These are phyloP conservation scores for Cordilura impudica DNA, from an alignment of 2,888 invertebrate genomes.

Conservation along the genomic window DNA sequence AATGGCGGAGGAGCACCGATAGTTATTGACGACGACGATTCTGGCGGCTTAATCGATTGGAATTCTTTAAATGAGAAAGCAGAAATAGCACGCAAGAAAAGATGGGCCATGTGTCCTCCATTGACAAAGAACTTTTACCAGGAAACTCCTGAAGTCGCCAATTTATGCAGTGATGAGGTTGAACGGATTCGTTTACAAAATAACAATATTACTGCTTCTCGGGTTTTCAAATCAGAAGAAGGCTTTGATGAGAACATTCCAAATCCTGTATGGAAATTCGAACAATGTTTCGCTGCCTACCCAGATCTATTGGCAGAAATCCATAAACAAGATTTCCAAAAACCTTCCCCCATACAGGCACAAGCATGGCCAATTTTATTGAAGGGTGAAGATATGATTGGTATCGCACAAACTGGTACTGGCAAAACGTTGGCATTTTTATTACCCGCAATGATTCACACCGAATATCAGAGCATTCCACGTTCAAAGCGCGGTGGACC, in stretches of 20 bases:
- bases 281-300: slow-evolving; percentile 88
- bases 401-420: slow-evolving; percentile 96
- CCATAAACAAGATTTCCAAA: slow-evolving; percentile 86
- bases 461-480: slow-evolving; percentile 89
- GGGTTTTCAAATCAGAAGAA: slow-evolving; percentile 80
- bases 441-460: slow-evolving; percentile 94
- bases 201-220: slow-evolving; percentile 86
- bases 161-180: slow-evolving; percentile 83
- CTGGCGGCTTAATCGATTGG: slow-evolving; percentile 70
- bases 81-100: slow-evolving; percentile 79
- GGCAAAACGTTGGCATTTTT: slow-evolving; percentile 97
- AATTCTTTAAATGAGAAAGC: slow-evolving; percentile 68
- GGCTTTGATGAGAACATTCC: slow-evolving; percentile 73
- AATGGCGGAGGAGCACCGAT: background rate
- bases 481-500: slow-evolving; percentile 87
- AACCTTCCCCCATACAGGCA: slow-evolving; percentile 94
- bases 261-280: slow-evolving; percentile 82
- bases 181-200: slow-evolving; percentile 82
- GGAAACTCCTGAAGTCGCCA: slow-evolving; percentile 85
- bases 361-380: slow-evolving; percentile 97
- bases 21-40: background rate
- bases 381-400: slow-evolving; percentile 94
- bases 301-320: slow-evolving; percentile 92
- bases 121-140: slow-evolving; percentile 90
- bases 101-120: slow-evolving; percentile 83